Base-by-base conservation (phyloP, 2,113 vertebrate genomes). In the Paratilapia polleni region DNA sequence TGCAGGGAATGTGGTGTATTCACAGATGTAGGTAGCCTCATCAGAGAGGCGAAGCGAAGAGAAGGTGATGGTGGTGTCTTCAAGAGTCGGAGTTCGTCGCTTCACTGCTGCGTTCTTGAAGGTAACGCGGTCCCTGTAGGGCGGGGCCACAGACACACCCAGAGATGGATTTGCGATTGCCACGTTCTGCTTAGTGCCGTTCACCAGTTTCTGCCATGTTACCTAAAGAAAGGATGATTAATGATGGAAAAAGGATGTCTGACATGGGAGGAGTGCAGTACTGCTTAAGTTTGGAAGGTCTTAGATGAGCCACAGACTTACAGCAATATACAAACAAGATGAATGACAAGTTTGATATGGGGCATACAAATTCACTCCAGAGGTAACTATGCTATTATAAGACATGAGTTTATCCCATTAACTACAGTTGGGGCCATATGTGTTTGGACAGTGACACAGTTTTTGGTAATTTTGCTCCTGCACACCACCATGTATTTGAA, bases 131-230 rank as follows among this genome's bases (percentile, higher is more conserved):
- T 97, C 96, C 24, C 96, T 96, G 92, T 98, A 99, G 3, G 97
- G 96, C 0, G 91, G 88, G 52, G 99, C 97, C 93, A 99, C 97
- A 0, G 98, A 99, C 80, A 99, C 96, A 0, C 98, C 98, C 94
- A 99, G 97, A 73, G 96, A 93, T 0, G 98, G 98, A 91, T 99
- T 99, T 89, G 96, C 99, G 79, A 99, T 98, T 43, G 98, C 98
- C 92, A 99, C 96, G 1, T 99, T 99, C 94, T 99, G 97, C 94
- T 99, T 99, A 57, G 96, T 94, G 92, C 97, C 97, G 1, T 99
- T 99, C 80, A 96, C 96, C 91, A 97, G 92, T 87, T 99, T 99
- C 93, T 99, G 98, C 98, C 98, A 99, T 0, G 98, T 99, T 82
- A 99, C 98, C 95, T 99, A 96, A 0, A 95, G 12, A 66, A 54